These are phyloP conservation scores for Bicyclus anynana DNA, from an alignment of 1,140 invertebrate species.

Conservation along the genomic window DNA sequence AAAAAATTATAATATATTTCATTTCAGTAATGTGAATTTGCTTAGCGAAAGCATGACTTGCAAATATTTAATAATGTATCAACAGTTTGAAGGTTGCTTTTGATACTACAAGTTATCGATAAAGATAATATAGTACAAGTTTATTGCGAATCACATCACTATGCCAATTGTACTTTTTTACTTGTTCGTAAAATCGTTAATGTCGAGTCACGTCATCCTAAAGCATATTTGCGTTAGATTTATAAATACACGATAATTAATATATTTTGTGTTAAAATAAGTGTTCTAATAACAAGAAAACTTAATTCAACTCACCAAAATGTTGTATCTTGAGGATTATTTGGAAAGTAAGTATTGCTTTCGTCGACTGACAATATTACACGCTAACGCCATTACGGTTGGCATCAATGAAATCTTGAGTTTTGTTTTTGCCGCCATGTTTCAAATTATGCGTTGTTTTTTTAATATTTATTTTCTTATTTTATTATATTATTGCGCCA, in stretches of 20 bases:
- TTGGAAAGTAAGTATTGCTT: slow-evolving; percentile 91
- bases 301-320: slow-evolving; percentile 66
- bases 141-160: background rate
- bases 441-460: slow-evolving; percentile 19
- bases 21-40: too few relatives aligned
- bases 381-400: slow-evolving; percentile 36
- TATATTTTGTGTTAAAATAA: slow-evolving; percentile 11
- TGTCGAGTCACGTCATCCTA: slow-evolving; percentile 29
- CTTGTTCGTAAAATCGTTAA: slow-evolving; percentile 9
- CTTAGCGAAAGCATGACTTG: too few relatives aligned
- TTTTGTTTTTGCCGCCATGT: slow-evolving; percentile 24
- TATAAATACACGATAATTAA: slow-evolving; percentile 2
- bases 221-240: background rate
- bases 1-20: too few relatives aligned
- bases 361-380: slow-evolving; percentile 30
- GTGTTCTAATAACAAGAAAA: slow-evolving; percentile 11
- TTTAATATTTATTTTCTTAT: too few relatives aligned
- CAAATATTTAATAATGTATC: too few relatives aligned
- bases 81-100: too few relatives aligned
- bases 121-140: background rate
- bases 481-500: too few relatives aligned
- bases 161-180: background rate
- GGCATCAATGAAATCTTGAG: slow-evolving; percentile 33
- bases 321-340: slow-evolving; percentile 98
- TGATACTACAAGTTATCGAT: too few relatives aligned